phyloP scores from a whole-genome alignment of 2,888 invertebrate genomes.

The Lasioglossum pauxillum region DNA sequence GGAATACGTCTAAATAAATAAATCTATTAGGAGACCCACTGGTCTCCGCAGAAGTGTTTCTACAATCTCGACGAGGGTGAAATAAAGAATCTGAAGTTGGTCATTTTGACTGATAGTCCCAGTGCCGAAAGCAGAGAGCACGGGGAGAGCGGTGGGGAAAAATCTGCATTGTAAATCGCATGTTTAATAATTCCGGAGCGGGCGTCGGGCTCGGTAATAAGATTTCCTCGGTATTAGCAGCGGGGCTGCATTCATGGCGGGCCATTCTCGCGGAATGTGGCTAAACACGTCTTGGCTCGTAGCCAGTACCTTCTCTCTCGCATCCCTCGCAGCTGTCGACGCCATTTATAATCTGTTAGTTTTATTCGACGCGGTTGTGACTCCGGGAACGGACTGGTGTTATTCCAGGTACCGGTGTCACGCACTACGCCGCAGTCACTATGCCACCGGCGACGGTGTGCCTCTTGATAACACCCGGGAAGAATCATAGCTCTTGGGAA shows the following conservation, averaged over 20 bases:
- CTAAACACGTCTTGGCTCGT: conserved; percentile 44
- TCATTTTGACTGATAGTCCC: background rate
- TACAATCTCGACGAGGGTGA: background rate
- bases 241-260: conserved; percentile 9
- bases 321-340: conserved; percentile 27
- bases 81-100: background rate
- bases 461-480: background rate
- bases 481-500: background rate
- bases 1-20: background rate
- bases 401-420: background rate
- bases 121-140: background rate
- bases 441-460: background rate
- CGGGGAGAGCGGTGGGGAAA: background rate
- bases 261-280: conserved; percentile 33
- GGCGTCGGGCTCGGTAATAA: conserved; percentile 27
- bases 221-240: conserved; percentile 25
- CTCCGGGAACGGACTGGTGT: background rate
- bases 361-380: conserved; percentile 6
- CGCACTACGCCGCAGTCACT: background rate
- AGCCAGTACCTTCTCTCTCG: conserved; percentile 26
- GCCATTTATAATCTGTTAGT: conserved; percentile 42
- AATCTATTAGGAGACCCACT: no score
- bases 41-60: background rate
- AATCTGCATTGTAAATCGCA: conserved; percentile 34
- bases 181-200: conserved; percentile 25